phyloP scores from a whole-genome alignment of 2,888 invertebrate species.

The Globia sparganii region DNA sequence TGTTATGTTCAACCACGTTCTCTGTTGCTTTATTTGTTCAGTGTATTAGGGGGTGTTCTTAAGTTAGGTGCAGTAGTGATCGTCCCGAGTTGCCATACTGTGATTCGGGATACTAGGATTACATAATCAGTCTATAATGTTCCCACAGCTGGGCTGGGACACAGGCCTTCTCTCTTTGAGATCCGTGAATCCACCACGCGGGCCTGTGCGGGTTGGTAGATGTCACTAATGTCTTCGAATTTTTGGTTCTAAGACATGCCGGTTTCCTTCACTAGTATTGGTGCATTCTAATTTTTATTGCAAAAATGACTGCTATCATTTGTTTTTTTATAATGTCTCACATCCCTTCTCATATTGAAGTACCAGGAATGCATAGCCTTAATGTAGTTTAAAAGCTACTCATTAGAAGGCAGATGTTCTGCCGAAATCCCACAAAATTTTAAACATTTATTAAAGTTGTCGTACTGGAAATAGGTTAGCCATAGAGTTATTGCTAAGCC shows the following conservation, averaged over 20 bases:
- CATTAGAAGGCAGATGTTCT: conserved; percentile 20
- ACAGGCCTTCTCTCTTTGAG: too few relatives aligned
- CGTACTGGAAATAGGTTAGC: neutral
- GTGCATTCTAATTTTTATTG: conserved; percentile 8
- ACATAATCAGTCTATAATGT: too few relatives aligned
- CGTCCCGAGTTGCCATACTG: neutral
- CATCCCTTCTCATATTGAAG: conserved; percentile 1
- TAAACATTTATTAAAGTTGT: neutral
- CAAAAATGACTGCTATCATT: too few relatives aligned
- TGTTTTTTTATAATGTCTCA: too few relatives aligned
- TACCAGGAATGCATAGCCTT: conserved; percentile 41
- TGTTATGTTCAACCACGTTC: conserved; percentile 24
- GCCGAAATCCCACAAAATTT: neutral
- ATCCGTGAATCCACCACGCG: too few relatives aligned
- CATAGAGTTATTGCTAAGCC: neutral
- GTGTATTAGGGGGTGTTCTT: conserved; percentile 2
- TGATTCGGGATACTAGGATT: rapidly evolving
- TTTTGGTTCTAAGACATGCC: too few relatives aligned
- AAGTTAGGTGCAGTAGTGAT: neutral
- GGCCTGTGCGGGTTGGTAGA: too few relatives aligned
- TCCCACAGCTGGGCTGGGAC: too few relatives aligned
- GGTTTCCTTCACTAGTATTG: neutral
- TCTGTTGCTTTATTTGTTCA: conserved; percentile 39
- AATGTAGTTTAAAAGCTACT: conserved; percentile 18
- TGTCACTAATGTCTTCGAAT: too few relatives aligned